Base-by-base conservation (phyloP, 2,113 vertebrate species). In the Ceratotherium simum region DNA sequence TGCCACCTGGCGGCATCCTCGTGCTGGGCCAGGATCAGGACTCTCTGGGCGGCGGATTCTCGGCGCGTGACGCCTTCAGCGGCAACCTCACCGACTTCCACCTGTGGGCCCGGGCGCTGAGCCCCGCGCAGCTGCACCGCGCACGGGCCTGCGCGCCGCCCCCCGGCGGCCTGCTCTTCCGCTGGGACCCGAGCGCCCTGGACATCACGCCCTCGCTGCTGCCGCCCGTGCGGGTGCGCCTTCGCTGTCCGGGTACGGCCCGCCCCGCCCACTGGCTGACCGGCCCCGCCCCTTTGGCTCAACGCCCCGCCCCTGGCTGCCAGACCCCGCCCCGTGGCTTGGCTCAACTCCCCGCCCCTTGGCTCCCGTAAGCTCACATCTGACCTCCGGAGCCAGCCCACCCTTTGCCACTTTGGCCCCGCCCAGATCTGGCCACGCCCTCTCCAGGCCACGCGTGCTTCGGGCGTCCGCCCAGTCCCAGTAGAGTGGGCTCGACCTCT, bases 21-120 rank as follows among this genome's bases (percentile, higher is more conserved):
- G 99, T 99, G 17, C 97, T 99, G 42, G 99, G 99, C 3, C 99
- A 99, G 95, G 99, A 99, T 84, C 99, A 99, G 90, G 99, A 99
- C 93, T 99, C 99, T 0, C 99, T 99, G 72, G 99, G 99, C 0
- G 99, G 99, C 29, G 99, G 99, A 97, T 99, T 99, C 98, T 98
- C 56, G 42, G 96, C 83, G 0, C 99, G 99, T 0, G 99, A 99
- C 83, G 99, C 99, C 27, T 99, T 99, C 97, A 99, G 99, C 42
- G 99, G 99, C 79, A 99, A 99, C 94, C 98, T 99, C 96, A 99
- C 99, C 0, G 99, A 99, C 83, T 67, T 99, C 73, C 99, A 99
- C 39, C 42, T 99, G 36, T 99, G 99, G 99, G 98, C 97, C 81
- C 96, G 7, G 2, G 98, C 96, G 13, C 98, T 99, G 82, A 86